phyloP scores from a whole-genome alignment of 2,888 invertebrate genomes.

The Monopis laevigella region DNA sequence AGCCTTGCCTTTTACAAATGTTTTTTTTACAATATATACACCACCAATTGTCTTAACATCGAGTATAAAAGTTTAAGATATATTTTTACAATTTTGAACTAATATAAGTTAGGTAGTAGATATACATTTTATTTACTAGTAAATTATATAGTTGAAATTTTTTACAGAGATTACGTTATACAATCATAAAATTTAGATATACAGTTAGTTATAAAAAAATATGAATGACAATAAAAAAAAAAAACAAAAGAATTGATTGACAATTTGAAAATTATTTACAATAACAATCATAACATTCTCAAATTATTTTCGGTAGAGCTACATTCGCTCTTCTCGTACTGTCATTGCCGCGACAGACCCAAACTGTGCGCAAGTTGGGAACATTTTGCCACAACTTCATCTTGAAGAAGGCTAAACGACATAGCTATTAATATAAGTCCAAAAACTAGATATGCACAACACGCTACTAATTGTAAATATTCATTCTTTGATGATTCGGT shows the following conservation, averaged over 20 bases:
- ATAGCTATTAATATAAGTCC: conserved; percentile 85
- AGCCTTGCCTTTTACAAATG: conserved; percentile 65
- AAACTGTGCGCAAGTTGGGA: conserved; percentile 75
- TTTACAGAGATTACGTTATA: too few relatives aligned
- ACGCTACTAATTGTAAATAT: conserved; percentile 79
- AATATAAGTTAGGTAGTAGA: not conserved
- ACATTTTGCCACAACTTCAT: conserved; percentile 79
- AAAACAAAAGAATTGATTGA: too few relatives aligned
- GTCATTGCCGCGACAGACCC: conserved; percentile 72
- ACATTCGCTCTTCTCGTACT: conserved; percentile 60
- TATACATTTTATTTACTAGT: not conserved
- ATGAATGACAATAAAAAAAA: too few relatives aligned
- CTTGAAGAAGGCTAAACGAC: conserved; percentile 86
- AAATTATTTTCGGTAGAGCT: conserved; percentile 54
- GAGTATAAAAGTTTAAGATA: conserved; percentile 2
- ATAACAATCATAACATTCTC: conserved; percentile 62
- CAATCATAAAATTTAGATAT: too few relatives aligned
- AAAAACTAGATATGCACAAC: conserved; percentile 80
- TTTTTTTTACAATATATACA: conserved; percentile 56
- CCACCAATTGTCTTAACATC: conserved; percentile 1
- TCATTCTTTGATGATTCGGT: conserved; percentile 56
- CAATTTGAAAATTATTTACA: conserved; percentile 34
- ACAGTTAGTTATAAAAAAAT: too few relatives aligned
- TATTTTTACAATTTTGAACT: not conserved
- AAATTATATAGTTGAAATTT: too few relatives aligned